Evolutionary conservation across 2,888 invertebrate genomes (phyloP).

Genomic region (Ochropleura leucogaster): DNA sequence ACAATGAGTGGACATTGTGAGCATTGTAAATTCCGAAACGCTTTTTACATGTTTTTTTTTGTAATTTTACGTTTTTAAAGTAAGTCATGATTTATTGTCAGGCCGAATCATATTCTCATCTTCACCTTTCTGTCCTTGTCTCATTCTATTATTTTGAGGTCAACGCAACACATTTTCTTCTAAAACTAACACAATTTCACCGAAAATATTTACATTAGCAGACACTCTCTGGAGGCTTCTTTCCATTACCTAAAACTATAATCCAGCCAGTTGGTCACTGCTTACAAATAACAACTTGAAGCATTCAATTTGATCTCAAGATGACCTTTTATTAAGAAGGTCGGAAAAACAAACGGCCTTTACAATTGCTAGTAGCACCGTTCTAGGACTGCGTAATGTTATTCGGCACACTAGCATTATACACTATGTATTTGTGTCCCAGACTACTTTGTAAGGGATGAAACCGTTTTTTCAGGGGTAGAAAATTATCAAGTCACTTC

Average conservation of each 20-base stretch:
- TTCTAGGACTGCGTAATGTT: conserved; percentile 59
- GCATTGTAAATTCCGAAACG: no score
- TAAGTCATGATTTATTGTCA: no score
- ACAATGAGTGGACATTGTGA: no score
- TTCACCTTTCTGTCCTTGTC: no score
- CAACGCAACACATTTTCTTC: no score
- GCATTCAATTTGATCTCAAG: conserved; percentile 52
- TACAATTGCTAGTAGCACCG: conserved; percentile 54
- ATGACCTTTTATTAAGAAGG: conserved; percentile 56
- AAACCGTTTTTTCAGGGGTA: not conserved
- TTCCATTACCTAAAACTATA: conserved; percentile 45
- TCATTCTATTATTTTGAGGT: no score
- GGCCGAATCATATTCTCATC: no score
- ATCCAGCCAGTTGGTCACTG: conserved; percentile 33
- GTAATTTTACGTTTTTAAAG: no score
- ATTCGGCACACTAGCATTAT: conserved; percentile 64
- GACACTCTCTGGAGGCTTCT: conserved; percentile 16
- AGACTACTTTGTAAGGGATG: conserved; percentile 60
- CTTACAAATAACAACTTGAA: conserved; percentile 57
- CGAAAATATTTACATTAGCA: not conserved
- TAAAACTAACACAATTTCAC: not conserved
- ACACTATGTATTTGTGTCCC: conserved; percentile 65
- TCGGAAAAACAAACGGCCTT: conserved; percentile 61
- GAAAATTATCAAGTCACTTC: no score
- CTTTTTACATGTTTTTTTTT: no score